Evolutionary conservation across 2,113 vertebrate species (phyloP), one percentile per base, ranked within the genome.

Genomic region (Genyomyrus donnyi): DNA sequence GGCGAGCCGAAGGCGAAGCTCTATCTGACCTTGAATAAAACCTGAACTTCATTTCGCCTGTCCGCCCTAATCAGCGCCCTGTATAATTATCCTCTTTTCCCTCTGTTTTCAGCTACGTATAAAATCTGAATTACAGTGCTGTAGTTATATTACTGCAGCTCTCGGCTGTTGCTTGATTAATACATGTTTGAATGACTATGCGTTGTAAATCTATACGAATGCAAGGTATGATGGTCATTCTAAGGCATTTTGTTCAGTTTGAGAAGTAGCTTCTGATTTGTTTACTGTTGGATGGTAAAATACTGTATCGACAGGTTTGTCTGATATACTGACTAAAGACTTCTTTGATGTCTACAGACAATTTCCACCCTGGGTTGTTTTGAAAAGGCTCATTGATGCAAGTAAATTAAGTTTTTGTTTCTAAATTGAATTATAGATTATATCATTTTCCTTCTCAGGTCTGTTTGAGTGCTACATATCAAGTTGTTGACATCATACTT

Each of bases 11-110:
- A 1, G 7, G 21, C 83, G 21, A 5, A n/a, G 83, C 83, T 85
- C 19, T 48, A 85, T 85, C 45, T 85, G 83, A 85, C 83, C 77
- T 83, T 83, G 39, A 83, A 45, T 85, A 46, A 85, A 85, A 85
- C 17, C 39, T n/a, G 2, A 85, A 46, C 42, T 85, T 85, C 4
- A 45, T 83, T 45, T 45, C 39, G 5, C 4, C 39, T 39, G 31
- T 45, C 39, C 35, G 1, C 31, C 1, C 15, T 19, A 35, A 1
- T 35, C 39, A 42, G 35, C 39, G 19, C 39, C 35, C 39, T 48
- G 17, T 84, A 19, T 21, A 24, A 46, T 84, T 48, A 84, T 84
- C 3, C 48, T 48, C 15, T 39, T 35, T 83, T 83, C 39, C 39
- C 31, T 35, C 7, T n/a, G 13, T 39, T 39, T 83, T 83, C 42